Conservation (phyloP, 2,113 vertebrate genomes). For the Charina bottae region DNA sequence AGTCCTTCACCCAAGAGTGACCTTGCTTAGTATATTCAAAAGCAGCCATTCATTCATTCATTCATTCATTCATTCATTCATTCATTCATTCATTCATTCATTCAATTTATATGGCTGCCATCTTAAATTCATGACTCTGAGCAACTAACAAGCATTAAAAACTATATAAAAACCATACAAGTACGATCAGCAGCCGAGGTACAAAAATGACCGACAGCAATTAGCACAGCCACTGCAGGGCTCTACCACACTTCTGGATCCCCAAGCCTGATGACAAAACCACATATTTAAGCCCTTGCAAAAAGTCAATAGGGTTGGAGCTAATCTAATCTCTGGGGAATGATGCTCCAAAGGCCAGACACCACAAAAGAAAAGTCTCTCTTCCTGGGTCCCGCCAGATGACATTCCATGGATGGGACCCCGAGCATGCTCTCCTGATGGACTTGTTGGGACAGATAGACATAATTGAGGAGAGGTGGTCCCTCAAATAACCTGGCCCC, state of each 20-base stretch:
- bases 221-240: neutral
- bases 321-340: neutral
- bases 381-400: too few relatives aligned
- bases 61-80: too few relatives aligned
- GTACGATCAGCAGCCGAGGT: neutral
- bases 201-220: neutral
- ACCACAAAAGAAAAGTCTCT: too few relatives aligned
- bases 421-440: neutral
- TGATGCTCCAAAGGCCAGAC: too few relatives aligned
- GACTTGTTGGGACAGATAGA: neutral
- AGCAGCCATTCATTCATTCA: too few relatives aligned
- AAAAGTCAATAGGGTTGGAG: neutral
- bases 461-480: neutral
- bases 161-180: neutral
- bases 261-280: too few relatives aligned
- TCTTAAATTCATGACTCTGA: neutral
- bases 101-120: neutral
- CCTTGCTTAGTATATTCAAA: neutral
- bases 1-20: neutral
- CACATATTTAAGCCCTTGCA: neutral
- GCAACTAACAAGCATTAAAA: neutral
- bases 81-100: too few relatives aligned
- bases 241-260: neutral
- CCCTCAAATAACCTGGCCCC: neutral
- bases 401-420: too few relatives aligned